Evolutionary conservation across 2,888 invertebrate genomes (phyloP).

Genomic region (Hoplodrina blanda): DNA sequence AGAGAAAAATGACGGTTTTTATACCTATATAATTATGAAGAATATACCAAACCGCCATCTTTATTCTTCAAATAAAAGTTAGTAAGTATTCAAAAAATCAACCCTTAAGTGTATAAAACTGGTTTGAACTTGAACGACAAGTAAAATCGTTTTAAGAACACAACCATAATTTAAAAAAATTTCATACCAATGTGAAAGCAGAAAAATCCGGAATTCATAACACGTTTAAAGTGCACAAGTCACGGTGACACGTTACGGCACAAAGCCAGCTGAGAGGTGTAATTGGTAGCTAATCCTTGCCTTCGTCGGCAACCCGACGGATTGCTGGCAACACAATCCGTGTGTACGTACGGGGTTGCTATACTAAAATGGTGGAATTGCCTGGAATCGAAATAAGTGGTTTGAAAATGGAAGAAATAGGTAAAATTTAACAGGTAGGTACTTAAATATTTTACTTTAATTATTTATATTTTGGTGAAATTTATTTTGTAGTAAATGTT

Average conservation of each 20-base stretch:
- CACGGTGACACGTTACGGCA: slow-evolving; percentile 63
- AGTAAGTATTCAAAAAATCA: neutral
- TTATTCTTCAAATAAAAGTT: neutral
- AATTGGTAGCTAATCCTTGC: slow-evolving; percentile 87
- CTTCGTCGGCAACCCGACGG: slow-evolving; percentile 72
- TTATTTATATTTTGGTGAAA: no score
- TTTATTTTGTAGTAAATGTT: no score
- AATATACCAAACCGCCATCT: neutral
- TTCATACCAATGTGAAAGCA: neutral
- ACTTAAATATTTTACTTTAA: no score
- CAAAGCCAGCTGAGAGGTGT: slow-evolving; percentile 76
- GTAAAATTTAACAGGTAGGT: neutral
- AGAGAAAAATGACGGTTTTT: no score
- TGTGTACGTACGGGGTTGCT: slow-evolving; percentile 50
- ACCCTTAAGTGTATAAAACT: neutral
- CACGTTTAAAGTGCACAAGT: slow-evolving; percentile 70
- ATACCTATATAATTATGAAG: no score
- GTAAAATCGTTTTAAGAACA: neutral
- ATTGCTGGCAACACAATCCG: slow-evolving; percentile 63
- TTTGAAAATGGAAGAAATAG: neutral
- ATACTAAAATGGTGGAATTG: slow-evolving; percentile 1
- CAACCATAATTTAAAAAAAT: slow-evolving; percentile 39
- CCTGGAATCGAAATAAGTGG: slow-evolving; percentile 28
- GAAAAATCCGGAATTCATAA: slow-evolving; percentile 61
- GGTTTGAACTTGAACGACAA: neutral